These are phyloP conservation scores for Sarotherodon lohbergeri DNA, from an alignment of 2,113 vertebrate species.

Conservation along the genomic window DNA sequence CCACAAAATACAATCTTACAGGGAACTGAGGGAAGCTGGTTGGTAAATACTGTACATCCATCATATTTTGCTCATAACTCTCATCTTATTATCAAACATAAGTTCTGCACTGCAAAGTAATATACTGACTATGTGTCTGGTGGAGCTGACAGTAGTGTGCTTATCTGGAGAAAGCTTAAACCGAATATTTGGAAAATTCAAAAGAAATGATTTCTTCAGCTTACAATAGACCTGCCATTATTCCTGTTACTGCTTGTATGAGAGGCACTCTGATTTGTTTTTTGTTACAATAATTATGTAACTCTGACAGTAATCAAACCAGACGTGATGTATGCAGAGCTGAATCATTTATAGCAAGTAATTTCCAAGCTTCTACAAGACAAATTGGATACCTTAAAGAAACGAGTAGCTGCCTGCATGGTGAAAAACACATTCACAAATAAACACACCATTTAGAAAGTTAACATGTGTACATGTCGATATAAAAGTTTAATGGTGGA, in stretches of 20 bases:
- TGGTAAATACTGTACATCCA: background rate
- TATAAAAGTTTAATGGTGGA: background rate
- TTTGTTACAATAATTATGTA: background rate
- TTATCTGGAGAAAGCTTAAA: background rate
- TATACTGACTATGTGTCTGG: background rate
- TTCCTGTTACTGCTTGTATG: background rate
- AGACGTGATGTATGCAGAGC: background rate
- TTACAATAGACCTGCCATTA: background rate
- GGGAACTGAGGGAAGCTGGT: background rate
- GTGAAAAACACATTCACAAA: background rate
- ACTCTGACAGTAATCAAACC: background rate
- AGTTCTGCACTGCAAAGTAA: background rate
- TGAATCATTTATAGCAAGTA: background rate
- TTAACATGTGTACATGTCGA: background rate
- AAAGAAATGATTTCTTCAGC: background rate
- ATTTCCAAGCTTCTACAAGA: background rate
- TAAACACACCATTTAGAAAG: background rate
- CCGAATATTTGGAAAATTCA: background rate
- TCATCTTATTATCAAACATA: background rate
- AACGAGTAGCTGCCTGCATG: background rate
- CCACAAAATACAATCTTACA: background rate
- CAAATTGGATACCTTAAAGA: background rate
- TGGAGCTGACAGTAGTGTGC: background rate
- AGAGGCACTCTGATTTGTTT: background rate
- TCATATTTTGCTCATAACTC: background rate